A percentile compares a stretch with the other conserved stretches of the same genome.
Conservation (phyloP, 2,888 invertebrate genomes). For the Zygothrica quintamaculata region DNA sequence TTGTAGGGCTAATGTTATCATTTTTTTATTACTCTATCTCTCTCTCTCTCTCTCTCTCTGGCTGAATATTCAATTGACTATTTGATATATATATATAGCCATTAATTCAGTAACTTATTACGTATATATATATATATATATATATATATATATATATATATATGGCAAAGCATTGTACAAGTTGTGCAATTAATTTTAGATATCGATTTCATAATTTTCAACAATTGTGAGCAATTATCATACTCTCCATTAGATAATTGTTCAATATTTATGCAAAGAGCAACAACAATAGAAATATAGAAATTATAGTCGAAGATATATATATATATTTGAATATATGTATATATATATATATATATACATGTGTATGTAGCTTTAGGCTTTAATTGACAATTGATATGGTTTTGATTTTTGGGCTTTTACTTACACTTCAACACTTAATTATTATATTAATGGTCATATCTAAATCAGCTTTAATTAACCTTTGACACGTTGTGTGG, state of each 20-base stretch:
- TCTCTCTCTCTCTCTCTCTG: constrained; percentile 7
- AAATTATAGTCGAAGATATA: not conserved
- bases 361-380: not conserved
- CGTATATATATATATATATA: too few species aligned
- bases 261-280: constrained; percentile 5
- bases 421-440: constrained; percentile 71
- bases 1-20: too few species aligned
- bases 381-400: constrained; percentile 35
- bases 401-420: constrained; percentile 50
- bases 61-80: too few species aligned
- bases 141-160: too few species aligned
- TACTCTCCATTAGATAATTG: constrained; percentile 44
- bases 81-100: too few species aligned
- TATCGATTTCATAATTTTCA: constrained; percentile 50
- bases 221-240: constrained; percentile 53
- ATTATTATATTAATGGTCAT: constrained; percentile 77
- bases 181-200: constrained; percentile 49
- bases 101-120: too few species aligned
- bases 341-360: not conserved
- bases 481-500: constrained; percentile 70
- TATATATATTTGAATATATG: not conserved
- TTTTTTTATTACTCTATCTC: not conserved
- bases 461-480: constrained; percentile 76
- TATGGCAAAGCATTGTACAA: constrained; percentile 13
- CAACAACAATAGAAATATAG: too few species aligned